phyloP scores from a whole-genome alignment of 1,140 invertebrate species.

The Conus ventricosus region DNA sequence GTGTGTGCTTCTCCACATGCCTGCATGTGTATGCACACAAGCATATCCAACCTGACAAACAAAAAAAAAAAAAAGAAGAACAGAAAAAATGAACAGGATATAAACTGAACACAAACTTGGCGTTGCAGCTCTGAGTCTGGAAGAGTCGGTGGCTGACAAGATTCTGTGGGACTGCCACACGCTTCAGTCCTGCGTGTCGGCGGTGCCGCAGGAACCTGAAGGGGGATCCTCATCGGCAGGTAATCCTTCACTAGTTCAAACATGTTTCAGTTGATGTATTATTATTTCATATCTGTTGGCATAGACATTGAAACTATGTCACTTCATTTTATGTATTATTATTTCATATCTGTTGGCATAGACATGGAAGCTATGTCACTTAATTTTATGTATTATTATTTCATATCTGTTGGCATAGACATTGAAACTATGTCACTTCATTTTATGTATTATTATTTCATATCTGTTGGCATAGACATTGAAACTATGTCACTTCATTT shows the following conservation, averaged over 20 bases:
- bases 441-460: not conserved
- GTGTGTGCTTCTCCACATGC: too few relatives aligned
- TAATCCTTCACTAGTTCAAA: not conserved
- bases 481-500: too few relatives aligned
- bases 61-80: too few relatives aligned
- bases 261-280: not conserved
- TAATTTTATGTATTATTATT: not conserved
- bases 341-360: not conserved
- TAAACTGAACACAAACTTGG: too few relatives aligned
- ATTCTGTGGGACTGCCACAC: slow-evolving; percentile 54
- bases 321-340: not conserved
- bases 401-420: not conserved
- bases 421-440: too few relatives aligned
- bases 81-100: too few relatives aligned
- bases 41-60: too few relatives aligned
- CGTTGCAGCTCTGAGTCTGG: slow-evolving; percentile 49
- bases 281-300: not conserved
- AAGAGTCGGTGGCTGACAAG: slow-evolving; percentile 66
- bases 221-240: slow-evolving; percentile 24
- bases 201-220: slow-evolving; percentile 21
- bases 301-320: too few relatives aligned
- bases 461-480: too few relatives aligned
- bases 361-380: too few relatives aligned
- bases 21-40: too few relatives aligned
- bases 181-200: slow-evolving; percentile 44